Conservation (phyloP, 2,797 vertebrate genomes). For the Tarsius wallacei region DNA sequence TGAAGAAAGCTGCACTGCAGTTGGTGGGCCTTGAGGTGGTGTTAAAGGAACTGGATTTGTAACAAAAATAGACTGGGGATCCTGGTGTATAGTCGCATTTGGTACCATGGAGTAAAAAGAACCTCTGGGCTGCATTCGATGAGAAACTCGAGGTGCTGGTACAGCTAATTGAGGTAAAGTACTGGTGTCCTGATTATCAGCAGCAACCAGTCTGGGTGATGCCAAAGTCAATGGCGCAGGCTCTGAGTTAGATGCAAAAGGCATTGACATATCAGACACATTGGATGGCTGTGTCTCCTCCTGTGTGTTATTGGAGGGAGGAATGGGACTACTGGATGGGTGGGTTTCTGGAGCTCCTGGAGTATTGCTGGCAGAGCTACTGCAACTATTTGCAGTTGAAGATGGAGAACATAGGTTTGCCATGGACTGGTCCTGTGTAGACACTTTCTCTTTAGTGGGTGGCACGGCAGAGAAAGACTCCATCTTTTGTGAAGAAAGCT, state of each 20-base stretch:
- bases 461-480: constrained; percentile 92
- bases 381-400: constrained; percentile 87
- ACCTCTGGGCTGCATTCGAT: constrained; percentile 97
- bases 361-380: constrained; percentile 90
- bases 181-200: constrained; percentile 94
- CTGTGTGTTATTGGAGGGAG: constrained; percentile 89
- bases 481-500: constrained; percentile 92
- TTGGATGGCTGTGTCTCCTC: constrained; percentile 90
- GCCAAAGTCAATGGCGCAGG: constrained; percentile 92
- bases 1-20: constrained; percentile 95
- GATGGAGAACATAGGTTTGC: constrained; percentile 84
- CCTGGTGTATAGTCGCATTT: constrained; percentile 94
- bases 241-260: constrained; percentile 94
- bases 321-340: constrained; percentile 89
- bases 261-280: constrained; percentile 90
- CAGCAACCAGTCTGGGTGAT: constrained; percentile 91
- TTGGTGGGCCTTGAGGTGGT: constrained; percentile 92
- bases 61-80: constrained; percentile 96
- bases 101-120: constrained; percentile 96
- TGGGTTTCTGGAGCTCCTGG: constrained; percentile 89
- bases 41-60: constrained; percentile 94
- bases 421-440: constrained; percentile 89
- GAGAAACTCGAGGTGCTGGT: constrained; percentile 95
- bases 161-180: constrained; percentile 97
- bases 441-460: constrained; percentile 94